Conservation (phyloP, 2,888 invertebrate genomes). For the Drepanosiphum platanoidis region DNA sequence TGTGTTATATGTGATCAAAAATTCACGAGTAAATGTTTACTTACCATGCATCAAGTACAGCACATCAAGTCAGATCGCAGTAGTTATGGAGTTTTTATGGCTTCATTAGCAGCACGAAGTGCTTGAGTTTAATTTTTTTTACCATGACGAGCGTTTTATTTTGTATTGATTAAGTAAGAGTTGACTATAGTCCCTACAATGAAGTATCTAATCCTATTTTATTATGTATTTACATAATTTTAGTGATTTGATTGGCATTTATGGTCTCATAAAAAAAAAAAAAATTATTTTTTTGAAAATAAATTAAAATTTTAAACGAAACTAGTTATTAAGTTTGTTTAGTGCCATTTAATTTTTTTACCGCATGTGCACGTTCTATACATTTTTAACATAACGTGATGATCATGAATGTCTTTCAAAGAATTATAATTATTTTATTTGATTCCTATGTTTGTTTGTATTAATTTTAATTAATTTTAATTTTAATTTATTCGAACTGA, state of each 20-base stretch:
- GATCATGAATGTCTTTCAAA: slow-evolving; percentile 1
- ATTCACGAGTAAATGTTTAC: slow-evolving; percentile 44
- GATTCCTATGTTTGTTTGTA: slow-evolving; percentile 25
- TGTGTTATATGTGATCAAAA: slow-evolving; percentile 51
- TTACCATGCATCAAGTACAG: slow-evolving; percentile 55
- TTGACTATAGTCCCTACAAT: slow-evolving; percentile 19
- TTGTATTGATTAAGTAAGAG: neutral
- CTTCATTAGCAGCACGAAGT: slow-evolving; percentile 40
- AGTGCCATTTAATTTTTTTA: neutral
- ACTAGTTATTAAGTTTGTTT: neutral
- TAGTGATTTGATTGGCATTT: neutral
- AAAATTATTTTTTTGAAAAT: neutral
- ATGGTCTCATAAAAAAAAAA: neutral
- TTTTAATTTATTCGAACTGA: neutral
- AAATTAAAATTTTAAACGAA: neutral
- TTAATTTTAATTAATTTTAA: slow-evolving; percentile 7
- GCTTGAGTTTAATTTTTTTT: slow-evolving; percentile 11
- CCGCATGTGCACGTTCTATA: neutral
- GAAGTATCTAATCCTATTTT: slow-evolving; percentile 35
- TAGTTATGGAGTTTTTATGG: slow-evolving; percentile 48
- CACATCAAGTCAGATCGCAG: slow-evolving; percentile 58
- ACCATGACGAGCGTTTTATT: neutral
- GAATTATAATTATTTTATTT: slow-evolving; percentile 12
- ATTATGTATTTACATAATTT: neutral
- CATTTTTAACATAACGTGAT: neutral